Percentiles rank a stretch among this genome's conserved stretches.
These are phyloP conservation scores for Pterocles gutturalis DNA, from an alignment of 2,113 vertebrate genomes.

Conservation along the genomic window DNA sequence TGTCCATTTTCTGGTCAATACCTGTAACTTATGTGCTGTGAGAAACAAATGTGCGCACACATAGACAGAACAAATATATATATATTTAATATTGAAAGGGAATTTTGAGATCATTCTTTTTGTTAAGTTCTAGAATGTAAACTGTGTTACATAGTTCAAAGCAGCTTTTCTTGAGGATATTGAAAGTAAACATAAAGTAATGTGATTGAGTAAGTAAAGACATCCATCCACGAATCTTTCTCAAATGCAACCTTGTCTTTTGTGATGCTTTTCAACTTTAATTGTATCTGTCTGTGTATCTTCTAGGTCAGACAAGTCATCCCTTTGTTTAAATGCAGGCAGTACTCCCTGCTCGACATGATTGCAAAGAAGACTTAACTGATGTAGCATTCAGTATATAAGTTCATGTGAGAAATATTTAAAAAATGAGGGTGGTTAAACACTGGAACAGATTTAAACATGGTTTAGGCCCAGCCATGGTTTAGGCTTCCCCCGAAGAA, in stretches of 20 bases:
- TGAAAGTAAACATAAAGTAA: not conserved
- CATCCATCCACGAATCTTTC: not conserved
- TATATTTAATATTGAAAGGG: not conserved
- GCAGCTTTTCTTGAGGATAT: not conserved
- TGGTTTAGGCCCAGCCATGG: too few relatives aligned
- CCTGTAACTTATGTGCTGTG: not conserved
- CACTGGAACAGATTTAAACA: not conserved
- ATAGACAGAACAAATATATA: not conserved
- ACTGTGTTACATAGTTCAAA: not conserved
- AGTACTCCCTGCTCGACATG: not conserved
- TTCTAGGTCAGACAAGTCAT: not conserved
- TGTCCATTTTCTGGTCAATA: not conserved
- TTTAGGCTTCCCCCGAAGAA: too few relatives aligned
- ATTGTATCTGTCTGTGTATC: not conserved
- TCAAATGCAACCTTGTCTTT: not conserved
- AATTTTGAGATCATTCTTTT: not conserved
- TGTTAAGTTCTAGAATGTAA: not conserved
- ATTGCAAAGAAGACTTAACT: not conserved
- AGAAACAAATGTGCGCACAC: not conserved
- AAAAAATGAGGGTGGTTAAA: not conserved
- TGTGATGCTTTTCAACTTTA: not conserved
- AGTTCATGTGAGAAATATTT: not conserved
- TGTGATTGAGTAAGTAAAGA: not conserved
- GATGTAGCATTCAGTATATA: not conserved
- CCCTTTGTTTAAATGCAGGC: not conserved